Evolutionary conservation across 2,113 vertebrate genomes (phyloP).

Genomic region (Thunnus thynnus): DNA sequence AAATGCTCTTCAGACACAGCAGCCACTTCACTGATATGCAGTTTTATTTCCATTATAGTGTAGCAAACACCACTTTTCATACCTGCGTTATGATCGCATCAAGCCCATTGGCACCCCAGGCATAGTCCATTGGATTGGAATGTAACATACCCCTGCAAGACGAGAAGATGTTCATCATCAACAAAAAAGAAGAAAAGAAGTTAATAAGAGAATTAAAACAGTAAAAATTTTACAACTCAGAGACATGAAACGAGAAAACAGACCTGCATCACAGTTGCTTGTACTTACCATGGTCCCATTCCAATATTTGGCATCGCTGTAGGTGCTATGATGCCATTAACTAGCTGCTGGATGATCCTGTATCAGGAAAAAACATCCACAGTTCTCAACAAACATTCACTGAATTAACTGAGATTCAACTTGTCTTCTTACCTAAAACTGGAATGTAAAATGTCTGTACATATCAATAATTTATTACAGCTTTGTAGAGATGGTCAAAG

Average conservation of each 20-base stretch:
- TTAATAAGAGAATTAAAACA: not conserved
- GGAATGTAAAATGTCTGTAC: not conserved
- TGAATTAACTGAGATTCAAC: not conserved
- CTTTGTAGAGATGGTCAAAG: not conserved
- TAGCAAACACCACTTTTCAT: not conserved
- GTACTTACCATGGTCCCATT: conserved; percentile 92
- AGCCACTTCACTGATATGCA: not conserved
- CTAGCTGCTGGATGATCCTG: conserved; percentile 97
- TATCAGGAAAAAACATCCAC: not conserved
- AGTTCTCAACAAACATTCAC: not conserved
- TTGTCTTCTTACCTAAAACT: not conserved
- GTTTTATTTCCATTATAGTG: not conserved
- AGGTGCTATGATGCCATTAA: conserved; percentile 97
- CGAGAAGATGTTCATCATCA: not conserved
- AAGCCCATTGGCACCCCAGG: conserved; percentile 96
- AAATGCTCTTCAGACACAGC: not conserved
- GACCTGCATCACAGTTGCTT: not conserved
- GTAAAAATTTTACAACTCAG: not conserved
- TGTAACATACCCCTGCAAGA: conserved; percentile 92
- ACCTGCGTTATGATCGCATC: conserved; percentile 98
- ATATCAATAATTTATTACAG: not conserved
- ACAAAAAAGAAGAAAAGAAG: not conserved
- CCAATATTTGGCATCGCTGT: conserved; percentile 94
- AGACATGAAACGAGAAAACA: not conserved
- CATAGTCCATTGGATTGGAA: conserved; percentile 98